Conservation (phyloP, 2,797 vertebrate genomes). For the Rhynchotus rufescens region DNA sequence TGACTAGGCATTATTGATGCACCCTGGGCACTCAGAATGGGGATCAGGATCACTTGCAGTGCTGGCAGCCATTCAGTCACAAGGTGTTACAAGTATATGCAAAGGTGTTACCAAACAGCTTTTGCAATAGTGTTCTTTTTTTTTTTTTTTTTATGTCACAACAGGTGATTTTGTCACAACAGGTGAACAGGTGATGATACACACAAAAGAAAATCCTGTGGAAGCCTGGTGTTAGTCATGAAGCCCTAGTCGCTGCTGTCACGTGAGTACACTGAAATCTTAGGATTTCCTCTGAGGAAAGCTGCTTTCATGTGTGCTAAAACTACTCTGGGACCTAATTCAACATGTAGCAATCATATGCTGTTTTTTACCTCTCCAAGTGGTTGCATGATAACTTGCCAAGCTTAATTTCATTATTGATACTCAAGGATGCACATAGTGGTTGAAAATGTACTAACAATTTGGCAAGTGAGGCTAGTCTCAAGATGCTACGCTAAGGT, state of each 20-base stretch:
- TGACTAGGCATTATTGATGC: not conserved
- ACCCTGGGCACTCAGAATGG: not conserved
- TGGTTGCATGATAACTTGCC: not conserved
- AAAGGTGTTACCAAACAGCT: not conserved
- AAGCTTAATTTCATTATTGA: not conserved
- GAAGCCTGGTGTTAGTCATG: not conserved
- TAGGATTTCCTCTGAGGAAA: not conserved
- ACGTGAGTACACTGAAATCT: not conserved
- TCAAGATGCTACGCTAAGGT: not conserved
- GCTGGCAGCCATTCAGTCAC: not conserved
- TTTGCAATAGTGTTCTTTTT: not conserved
- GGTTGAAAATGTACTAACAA: not conserved
- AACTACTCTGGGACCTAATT: not conserved
- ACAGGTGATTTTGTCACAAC: not conserved
- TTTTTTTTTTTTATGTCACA: no score
- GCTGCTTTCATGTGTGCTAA: not conserved
- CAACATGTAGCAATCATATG: not conserved
- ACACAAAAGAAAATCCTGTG: not conserved
- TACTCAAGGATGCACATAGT: not conserved
- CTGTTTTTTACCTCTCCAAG: not conserved
- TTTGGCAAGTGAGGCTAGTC: not conserved
- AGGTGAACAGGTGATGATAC: no score
- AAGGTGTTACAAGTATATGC: no score
- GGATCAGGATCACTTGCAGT: fast-evolving
- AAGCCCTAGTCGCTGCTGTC: not conserved